A percentile compares a stretch with the other conserved stretches of the same genome.
Evolutionary conservation across 2,888 invertebrate genomes (phyloP).

Genomic region (Trachelus troglodyta): DNA sequence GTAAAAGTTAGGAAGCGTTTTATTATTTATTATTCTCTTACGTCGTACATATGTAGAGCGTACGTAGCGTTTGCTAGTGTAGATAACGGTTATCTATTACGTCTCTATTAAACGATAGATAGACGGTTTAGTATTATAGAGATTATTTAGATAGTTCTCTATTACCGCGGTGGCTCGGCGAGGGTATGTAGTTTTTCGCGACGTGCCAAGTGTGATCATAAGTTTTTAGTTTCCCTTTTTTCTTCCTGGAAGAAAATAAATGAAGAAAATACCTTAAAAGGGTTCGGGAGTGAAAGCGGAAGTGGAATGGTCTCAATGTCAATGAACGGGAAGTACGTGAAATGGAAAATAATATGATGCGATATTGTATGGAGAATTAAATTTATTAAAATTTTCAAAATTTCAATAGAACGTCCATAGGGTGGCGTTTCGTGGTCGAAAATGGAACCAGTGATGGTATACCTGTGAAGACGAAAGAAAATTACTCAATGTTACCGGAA

Average conservation of each 20-base stretch:
- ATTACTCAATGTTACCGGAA: not conserved
- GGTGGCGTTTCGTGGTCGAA: constrained; percentile 13
- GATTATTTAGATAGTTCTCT: constrained; percentile 59
- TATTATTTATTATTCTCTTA: constrained; percentile 64
- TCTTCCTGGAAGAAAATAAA: constrained; percentile 12
- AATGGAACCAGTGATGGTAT: not conserved
- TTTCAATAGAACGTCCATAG: not conserved
- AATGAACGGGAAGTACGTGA: not conserved
- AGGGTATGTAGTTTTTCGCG: constrained; percentile 4
- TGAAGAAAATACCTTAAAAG: not conserved
- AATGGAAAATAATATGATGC: not conserved
- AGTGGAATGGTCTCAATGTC: not conserved
- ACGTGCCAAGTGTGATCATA: constrained; percentile 18
- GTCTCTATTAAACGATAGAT: constrained; percentile 55
- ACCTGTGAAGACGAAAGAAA: not conserved
- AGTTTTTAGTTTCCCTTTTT: not conserved
- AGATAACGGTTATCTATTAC: constrained; percentile 48
- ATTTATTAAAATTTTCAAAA: not conserved
- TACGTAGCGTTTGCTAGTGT: constrained; percentile 50
- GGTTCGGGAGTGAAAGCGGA: not conserved
- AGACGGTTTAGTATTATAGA: constrained; percentile 59
- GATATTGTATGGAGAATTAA: not conserved
- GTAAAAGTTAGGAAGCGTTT: constrained; percentile 52
- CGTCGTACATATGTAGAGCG: constrained; percentile 54
- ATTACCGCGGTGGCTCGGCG: constrained; percentile 56